Evolutionary conservation across 35 echinoderm and acorn worm species (phyloP).

Genomic region (Lytechinus pictus): DNA sequence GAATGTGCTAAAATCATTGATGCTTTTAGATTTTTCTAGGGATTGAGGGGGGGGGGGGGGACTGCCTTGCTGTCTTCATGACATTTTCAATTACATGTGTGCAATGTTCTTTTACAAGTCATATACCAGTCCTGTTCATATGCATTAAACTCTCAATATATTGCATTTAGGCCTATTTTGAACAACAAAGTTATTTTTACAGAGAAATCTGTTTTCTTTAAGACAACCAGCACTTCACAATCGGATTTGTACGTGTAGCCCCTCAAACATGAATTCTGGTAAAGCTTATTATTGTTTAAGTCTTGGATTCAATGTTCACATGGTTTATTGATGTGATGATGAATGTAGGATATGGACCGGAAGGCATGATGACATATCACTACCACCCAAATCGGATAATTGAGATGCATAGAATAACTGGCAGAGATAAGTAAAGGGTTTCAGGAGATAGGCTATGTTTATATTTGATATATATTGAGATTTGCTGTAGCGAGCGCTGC

Average conservation of each 20-base stretch:
- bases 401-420: background rate
- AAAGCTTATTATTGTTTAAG: background rate
- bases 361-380: constrained; percentile 10
- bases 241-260: no score
- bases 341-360: background rate
- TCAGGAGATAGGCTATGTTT: background rate
- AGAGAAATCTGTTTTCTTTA: no score
- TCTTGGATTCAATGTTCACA: background rate
- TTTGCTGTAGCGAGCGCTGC: background rate
- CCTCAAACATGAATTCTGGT: background rate
- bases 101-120: no score
- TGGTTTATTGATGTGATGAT: background rate
- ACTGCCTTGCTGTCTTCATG: no score
- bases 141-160: no score
- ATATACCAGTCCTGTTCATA: no score
- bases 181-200: no score
- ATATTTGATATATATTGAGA: background rate
- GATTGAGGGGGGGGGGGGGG: no score
- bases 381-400: background rate
- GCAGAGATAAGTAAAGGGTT: background rate
- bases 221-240: no score
- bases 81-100: no score
- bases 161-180: no score
- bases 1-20: background rate
- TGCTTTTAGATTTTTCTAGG: background rate